phyloP scores from a whole-genome alignment of 2,888 invertebrate genomes.

The Zonitis immaculata region DNA sequence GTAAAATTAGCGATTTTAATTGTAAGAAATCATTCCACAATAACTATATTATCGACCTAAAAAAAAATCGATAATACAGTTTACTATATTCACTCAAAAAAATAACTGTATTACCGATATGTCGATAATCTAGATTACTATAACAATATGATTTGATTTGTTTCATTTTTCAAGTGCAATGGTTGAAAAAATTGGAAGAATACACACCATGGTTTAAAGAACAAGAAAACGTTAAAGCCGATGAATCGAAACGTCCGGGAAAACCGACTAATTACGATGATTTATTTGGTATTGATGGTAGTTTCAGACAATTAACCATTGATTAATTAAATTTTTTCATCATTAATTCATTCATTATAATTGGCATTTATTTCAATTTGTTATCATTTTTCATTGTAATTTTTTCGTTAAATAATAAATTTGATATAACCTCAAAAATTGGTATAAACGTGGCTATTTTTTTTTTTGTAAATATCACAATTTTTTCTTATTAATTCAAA shows the following conservation, averaged over 20 bases:
- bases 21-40: constrained; percentile 6
- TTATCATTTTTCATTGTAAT: background rate
- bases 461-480: constrained; percentile 1
- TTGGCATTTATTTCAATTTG: background rate
- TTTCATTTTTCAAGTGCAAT: constrained; percentile 59
- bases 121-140: too few relatives aligned
- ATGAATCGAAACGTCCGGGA: constrained; percentile 75
- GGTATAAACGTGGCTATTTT: too few relatives aligned
- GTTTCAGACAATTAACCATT: constrained; percentile 78
- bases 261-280: constrained; percentile 83
- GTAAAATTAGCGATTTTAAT: constrained; percentile 66
- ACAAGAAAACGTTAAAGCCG: constrained; percentile 72
- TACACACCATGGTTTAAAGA: constrained; percentile 77
- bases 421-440: too few relatives aligned
- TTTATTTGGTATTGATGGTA: constrained; percentile 84
- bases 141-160: background rate
- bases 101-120: too few relatives aligned
- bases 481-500: background rate
- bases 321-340: constrained; percentile 52
- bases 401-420: too few relatives aligned
- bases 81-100: too few relatives aligned
- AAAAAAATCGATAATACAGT: too few relatives aligned
- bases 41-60: too few relatives aligned
- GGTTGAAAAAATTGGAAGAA: constrained; percentile 72
- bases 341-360: background rate